Percentiles rank a stretch among this genome's conserved stretches.
Evolutionary conservation across 2,888 invertebrate species (phyloP).

Genomic region (Clistopyga incitator): DNA sequence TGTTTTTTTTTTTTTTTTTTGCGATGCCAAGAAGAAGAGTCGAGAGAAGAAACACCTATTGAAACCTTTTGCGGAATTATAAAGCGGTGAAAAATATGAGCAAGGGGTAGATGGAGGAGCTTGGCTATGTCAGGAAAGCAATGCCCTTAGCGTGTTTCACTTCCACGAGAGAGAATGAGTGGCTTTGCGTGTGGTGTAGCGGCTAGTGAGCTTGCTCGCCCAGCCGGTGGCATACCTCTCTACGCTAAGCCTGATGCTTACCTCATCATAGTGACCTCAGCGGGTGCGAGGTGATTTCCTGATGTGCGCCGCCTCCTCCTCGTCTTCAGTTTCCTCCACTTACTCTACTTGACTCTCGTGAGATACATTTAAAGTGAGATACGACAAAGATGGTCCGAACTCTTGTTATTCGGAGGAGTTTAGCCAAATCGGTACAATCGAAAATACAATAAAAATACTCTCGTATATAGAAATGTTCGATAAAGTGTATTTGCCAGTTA

Average conservation of each 20-base stretch:
- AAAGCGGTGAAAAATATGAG: conserved; percentile 1
- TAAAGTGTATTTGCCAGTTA: no score
- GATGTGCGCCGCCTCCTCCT: conserved; percentile 61
- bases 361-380: conserved; percentile 29
- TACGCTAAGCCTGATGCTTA: conserved; percentile 70
- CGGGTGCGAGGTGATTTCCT: conserved; percentile 72
- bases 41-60: conserved; percentile 1
- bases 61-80: conserved; percentile 22
- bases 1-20: conserved; percentile 22
- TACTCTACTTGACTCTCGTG: conserved; percentile 26
- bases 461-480: no score
- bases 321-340: conserved; percentile 9
- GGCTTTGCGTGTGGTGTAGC: conserved; percentile 69
- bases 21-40: no score
- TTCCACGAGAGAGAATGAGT: conserved; percentile 23
- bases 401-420: not conserved
- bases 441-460: no score
- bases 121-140: conserved; percentile 26
- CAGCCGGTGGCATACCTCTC: conserved; percentile 69
- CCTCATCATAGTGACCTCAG: conserved; percentile 71
- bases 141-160: conserved; percentile 58
- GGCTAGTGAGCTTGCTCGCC: conserved; percentile 43
- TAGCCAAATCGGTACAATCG: no score
- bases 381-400: conserved; percentile 28
- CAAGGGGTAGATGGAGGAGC: not conserved